These are phyloP conservation scores for Trichosurus vulpecula DNA, from an alignment of 2,797 vertebrate genomes.

Conservation along the genomic window DNA sequence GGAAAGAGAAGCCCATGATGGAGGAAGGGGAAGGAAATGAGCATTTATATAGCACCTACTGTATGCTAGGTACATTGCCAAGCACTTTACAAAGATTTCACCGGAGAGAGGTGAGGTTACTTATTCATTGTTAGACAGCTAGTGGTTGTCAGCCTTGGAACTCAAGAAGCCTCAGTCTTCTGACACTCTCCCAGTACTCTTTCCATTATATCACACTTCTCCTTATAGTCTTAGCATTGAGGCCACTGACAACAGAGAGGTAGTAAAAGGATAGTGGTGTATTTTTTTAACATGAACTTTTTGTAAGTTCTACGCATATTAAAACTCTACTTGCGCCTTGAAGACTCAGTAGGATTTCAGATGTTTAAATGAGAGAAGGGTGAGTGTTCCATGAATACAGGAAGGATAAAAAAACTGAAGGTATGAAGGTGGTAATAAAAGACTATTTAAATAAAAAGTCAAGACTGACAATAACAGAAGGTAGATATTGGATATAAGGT, in stretches of 20 bases:
- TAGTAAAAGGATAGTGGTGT: neutral
- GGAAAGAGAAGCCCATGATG: neutral
- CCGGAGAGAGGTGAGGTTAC: neutral
- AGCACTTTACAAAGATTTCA: neutral
- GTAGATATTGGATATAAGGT: neutral
- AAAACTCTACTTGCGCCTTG: neutral
- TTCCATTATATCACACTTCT: neutral
- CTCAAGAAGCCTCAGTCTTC: neutral
- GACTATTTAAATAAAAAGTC: neutral
- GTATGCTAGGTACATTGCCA: neutral
- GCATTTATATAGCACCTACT: neutral
- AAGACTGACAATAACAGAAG: neutral
- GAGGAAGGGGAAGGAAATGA: neutral
- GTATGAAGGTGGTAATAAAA: neutral
- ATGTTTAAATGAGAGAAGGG: neutral
- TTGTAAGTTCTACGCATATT: neutral
- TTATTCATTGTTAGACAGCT: neutral
- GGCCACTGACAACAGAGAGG: neutral
- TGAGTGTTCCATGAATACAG: neutral
- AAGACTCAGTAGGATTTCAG: neutral
- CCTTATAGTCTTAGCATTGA: neutral
- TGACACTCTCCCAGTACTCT: neutral
- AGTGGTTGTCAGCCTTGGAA: neutral
- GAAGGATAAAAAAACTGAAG: neutral
- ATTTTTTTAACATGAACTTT: neutral